These are phyloP conservation scores for Elgonia sp. DNA, from an alignment of 2,888 invertebrate species.

Conservation along the genomic window DNA sequence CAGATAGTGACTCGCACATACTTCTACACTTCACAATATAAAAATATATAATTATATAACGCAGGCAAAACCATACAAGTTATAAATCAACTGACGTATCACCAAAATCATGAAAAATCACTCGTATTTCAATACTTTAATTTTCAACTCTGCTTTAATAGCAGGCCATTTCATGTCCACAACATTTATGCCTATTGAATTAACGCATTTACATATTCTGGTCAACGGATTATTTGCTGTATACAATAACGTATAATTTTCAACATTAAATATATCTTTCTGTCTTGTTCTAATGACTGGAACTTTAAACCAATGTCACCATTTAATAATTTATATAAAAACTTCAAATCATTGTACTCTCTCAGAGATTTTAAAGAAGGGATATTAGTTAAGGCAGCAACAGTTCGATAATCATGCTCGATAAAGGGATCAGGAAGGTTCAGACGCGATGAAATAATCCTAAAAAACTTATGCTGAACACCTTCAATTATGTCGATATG, in stretches of 20 bases:
- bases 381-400: too few species aligned
- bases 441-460: background rate
- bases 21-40: too few species aligned
- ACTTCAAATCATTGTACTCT: too few species aligned
- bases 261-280: background rate
- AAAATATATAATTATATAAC: background rate
- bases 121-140: background rate
- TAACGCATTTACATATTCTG: background rate
- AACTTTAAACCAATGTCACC: background rate
- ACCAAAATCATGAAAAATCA: background rate
- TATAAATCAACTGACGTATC: too few species aligned
- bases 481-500: background rate
- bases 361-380: too few species aligned
- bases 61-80: background rate
- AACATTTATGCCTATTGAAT: background rate
- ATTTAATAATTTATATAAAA: too few species aligned
- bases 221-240: background rate
- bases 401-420: background rate
- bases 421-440: background rate
- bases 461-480: constrained; percentile 10
- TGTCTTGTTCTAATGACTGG: background rate
- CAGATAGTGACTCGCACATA: background rate
- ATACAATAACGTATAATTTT: background rate
- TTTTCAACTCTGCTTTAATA: background rate
- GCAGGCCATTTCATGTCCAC: background rate